These are phyloP conservation scores for Irena cyanogastra DNA, from an alignment of 2,113 vertebrate species.

Conservation along the genomic window DNA sequence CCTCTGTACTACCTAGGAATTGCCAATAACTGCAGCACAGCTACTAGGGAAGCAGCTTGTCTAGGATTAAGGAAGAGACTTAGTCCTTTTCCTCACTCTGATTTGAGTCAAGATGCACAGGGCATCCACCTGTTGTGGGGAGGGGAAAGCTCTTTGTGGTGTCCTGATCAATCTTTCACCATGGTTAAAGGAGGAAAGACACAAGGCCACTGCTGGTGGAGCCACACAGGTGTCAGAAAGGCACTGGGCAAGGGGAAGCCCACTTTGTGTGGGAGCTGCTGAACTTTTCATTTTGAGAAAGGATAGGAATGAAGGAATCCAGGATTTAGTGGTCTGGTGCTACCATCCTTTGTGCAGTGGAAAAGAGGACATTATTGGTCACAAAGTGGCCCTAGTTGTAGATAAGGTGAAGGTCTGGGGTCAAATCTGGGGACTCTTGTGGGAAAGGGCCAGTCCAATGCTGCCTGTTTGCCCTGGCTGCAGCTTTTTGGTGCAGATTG, in stretches of 20 bases:
- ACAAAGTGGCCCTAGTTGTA: neutral
- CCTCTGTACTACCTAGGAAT: neutral
- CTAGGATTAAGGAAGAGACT: neutral
- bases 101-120: neutral
- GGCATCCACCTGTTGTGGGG: neutral
- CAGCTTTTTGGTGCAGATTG: neutral
- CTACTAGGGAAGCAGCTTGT: neutral
- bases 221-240: too few species aligned
- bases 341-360: neutral
- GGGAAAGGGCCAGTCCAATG: neutral
- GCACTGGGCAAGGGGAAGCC: neutral
- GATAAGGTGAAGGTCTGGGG: neutral
- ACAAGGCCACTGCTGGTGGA: neutral
- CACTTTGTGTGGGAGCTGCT: neutral
- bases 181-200: neutral
- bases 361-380: neutral
- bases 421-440: neutral
- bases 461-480: neutral
- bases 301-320: neutral
- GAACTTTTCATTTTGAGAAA: neutral
- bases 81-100: neutral
- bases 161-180: accelerated
- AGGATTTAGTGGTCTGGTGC: neutral
- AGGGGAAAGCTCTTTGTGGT: neutral
- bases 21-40: neutral